These are phyloP conservation scores for Toxotes lorentzi DNA, from an alignment of 2,797 vertebrate species.

Conservation along the genomic window DNA sequence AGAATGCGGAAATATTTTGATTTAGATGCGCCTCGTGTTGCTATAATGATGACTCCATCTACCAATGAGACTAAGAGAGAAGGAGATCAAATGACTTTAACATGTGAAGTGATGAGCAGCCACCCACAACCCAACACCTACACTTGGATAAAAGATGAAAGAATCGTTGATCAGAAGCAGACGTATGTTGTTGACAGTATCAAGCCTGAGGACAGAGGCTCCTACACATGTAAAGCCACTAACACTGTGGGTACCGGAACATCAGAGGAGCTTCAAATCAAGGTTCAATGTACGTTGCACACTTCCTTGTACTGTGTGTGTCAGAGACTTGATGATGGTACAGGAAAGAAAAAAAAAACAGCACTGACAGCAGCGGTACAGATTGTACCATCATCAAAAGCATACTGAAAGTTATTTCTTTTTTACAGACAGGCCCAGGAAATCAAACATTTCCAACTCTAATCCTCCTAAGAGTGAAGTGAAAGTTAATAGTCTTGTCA, in stretches of 20 bases:
- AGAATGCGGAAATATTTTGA: conserved; percentile 10
- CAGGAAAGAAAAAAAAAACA: neutral
- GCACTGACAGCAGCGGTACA: neutral
- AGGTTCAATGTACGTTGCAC: conserved; percentile 72
- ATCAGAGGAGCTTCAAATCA: fast-evolving
- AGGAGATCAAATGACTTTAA: conserved; percentile 34
- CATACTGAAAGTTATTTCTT: neutral
- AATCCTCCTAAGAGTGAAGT: fast-evolving
- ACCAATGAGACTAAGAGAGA: neutral
- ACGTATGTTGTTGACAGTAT: fast-evolving
- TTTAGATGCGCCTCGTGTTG: conserved; percentile 73
- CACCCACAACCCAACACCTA: neutral
- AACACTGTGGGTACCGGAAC: neutral
- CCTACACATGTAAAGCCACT: conserved; percentile 34
- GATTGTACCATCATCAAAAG: neutral
- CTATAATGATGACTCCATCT: fast-evolving
- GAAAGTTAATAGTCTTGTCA: neutral
- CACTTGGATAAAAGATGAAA: conserved; percentile 22
- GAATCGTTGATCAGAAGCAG: fast-evolving
- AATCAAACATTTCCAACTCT: fast-evolving
- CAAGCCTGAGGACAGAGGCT: neutral
- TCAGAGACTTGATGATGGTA: neutral
- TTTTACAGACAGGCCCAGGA: conserved; percentile 70
- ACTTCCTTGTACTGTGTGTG: neutral
- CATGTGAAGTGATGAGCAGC: conserved; percentile 49